Conservation (phyloP, 64 coral and sea anemone species). For the Dendronephthya gigantea region DNA sequence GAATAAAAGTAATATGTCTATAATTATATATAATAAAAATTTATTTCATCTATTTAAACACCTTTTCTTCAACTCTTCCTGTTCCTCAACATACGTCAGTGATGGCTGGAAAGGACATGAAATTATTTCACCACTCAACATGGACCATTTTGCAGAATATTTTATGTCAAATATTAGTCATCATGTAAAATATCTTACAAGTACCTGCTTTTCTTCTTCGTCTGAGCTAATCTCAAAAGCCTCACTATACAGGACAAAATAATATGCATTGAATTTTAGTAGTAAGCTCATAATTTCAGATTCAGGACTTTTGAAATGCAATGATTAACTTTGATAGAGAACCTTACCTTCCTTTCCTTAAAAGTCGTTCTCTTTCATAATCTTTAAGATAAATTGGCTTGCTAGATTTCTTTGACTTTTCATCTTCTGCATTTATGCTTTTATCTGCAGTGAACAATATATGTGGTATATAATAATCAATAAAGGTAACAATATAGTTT, state of each 20-base stretch:
- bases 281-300: too few species aligned
- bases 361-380: conserved; percentile 67
- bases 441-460: background rate
- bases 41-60: background rate
- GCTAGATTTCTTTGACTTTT: conserved; percentile 26
- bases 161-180: too few species aligned
- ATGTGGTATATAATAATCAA: background rate
- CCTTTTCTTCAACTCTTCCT: conserved; percentile 73
- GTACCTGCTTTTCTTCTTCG: too few species aligned
- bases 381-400: conserved; percentile 86
- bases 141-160: too few species aligned
- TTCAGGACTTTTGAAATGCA: too few species aligned
- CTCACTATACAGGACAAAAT: too few species aligned
- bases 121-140: background rate
- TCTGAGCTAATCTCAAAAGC: too few species aligned
- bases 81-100: conserved; percentile 62
- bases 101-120: conserved; percentile 14
- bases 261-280: too few species aligned
- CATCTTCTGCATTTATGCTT: conserved; percentile 27
- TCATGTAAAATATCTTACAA: too few species aligned
- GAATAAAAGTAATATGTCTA: too few species aligned
- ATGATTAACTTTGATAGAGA: background rate
- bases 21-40: too few species aligned
- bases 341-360: conserved; percentile 79
- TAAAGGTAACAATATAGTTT: too few species aligned